Conservation (phyloP, 1,140 invertebrate genomes). For the Drosophila tristis region DNA sequence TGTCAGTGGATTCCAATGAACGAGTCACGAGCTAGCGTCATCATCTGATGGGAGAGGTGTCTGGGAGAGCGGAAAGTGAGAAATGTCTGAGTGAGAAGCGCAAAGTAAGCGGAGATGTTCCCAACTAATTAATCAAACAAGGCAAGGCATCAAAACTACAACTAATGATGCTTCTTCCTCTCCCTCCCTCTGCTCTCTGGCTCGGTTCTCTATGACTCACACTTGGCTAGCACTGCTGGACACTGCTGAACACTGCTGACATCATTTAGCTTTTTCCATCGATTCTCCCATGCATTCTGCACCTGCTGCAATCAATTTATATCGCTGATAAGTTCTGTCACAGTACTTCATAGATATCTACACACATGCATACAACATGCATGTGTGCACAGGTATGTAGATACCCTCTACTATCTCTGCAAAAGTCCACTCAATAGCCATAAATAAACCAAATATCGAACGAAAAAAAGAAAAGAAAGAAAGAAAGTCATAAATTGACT, state of each 20-base stretch:
- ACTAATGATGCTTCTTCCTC: no score
- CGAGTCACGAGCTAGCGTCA: constrained; percentile 42
- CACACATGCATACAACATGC: not conserved
- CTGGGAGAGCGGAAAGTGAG: not conserved
- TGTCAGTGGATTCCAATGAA: constrained; percentile 8
- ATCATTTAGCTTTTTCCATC: constrained; percentile 40
- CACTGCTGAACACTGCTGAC: constrained; percentile 25
- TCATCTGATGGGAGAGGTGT: constrained; percentile 18
- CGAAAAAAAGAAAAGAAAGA: constrained; percentile 4
- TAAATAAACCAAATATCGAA: constrained; percentile 23
- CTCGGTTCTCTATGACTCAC: no score
- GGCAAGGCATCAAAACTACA: not conserved
- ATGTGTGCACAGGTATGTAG: constrained; percentile 9
- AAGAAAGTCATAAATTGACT: constrained; percentile 68
- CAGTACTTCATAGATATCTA: constrained; percentile 26
- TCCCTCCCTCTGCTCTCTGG: no score
- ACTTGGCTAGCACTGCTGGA: constrained; percentile 9
- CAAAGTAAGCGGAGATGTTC: constrained; percentile 22
- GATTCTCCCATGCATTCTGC: constrained; percentile 33
- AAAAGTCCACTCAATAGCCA: constrained; percentile 24
- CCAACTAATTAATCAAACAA: constrained; percentile 74
- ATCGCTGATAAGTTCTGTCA: constrained; percentile 40
- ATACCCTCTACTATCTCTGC: constrained; percentile 39
- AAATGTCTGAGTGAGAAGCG: not conserved
- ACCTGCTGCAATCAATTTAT: constrained; percentile 42